A percentile compares a stretch with the other conserved stretches of the same genome.
Evolutionary conservation across 2,797 vertebrate species (phyloP).

Genomic region (Xenopus petersii): DNA sequence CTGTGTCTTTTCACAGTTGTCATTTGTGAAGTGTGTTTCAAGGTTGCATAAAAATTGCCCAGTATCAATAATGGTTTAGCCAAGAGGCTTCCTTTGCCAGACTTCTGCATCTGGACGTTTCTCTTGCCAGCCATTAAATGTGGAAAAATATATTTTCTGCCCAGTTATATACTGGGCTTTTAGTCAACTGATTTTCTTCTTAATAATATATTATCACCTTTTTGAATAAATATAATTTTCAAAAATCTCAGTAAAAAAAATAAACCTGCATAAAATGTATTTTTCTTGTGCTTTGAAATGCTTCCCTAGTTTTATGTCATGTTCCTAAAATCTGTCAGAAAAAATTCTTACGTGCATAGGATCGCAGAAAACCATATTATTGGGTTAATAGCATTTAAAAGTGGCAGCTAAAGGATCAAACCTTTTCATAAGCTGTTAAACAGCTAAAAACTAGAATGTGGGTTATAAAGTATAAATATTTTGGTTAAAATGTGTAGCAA

Average conservation of each 20-base stretch:
- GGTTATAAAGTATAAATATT: too few species aligned
- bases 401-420: neutral
- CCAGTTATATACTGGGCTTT: conserved; percentile 41
- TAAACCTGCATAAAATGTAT: neutral
- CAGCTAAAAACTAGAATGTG: too few species aligned
- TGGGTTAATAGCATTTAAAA: neutral
- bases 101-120: conserved; percentile 34
- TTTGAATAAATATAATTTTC: conserved; percentile 1
- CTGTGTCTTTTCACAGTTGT: conserved; percentile 19
- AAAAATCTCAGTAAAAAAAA: neutral
- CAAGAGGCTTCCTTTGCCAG: conserved; percentile 32
- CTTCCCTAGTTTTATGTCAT: neutral
- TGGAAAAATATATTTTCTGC: conserved; percentile 35
- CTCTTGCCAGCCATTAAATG: conserved; percentile 39
- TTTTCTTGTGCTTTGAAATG: neutral
- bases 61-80: conserved; percentile 41
- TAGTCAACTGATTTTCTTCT: conserved; percentile 25
- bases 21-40: conserved; percentile 41
- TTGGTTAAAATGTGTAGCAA: too few species aligned
- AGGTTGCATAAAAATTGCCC: conserved; percentile 43
- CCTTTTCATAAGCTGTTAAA: neutral
- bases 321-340: neutral
- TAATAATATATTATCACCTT: neutral
- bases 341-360: neutral
- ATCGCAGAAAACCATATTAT: neutral